Evolutionary conservation across 2,113 vertebrate genomes (phyloP).

Genomic region (Notothenia coriiceps): DNA sequence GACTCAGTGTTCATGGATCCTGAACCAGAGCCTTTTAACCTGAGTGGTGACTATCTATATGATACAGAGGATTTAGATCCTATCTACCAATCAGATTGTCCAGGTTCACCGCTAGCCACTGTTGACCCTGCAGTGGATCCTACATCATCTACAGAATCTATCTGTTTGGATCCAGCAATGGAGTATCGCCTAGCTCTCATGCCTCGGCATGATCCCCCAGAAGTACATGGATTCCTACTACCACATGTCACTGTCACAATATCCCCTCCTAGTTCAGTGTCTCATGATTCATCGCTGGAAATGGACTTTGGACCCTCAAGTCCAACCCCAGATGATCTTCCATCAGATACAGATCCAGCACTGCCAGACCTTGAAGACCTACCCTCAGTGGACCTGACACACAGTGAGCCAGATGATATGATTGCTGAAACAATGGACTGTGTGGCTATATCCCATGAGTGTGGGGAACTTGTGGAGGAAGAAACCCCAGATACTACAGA

Average conservation of each 20-base stretch:
- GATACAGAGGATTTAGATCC: conserved; percentile 62
- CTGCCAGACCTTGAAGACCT: conserved; percentile 58
- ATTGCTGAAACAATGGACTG: conserved; percentile 40
- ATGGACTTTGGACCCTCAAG: conserved; percentile 63
- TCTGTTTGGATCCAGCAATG: conserved; percentile 46
- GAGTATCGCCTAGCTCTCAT: conserved; percentile 46
- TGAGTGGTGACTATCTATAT: conserved; percentile 65
- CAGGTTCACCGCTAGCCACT: conserved; percentile 43
- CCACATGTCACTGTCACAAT: conserved; percentile 73
- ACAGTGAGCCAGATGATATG: conserved; percentile 57
- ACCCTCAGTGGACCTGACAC: conserved; percentile 53
- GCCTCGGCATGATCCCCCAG: conserved; percentile 33
- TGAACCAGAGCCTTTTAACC: conserved; percentile 75
- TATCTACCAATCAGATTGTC: conserved; percentile 56
- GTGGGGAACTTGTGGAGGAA: conserved; percentile 46
- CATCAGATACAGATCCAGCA: conserved; percentile 36
- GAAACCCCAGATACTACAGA: conserved; percentile 54
- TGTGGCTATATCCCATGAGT: conserved; percentile 55
- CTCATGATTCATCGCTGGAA: conserved; percentile 73
- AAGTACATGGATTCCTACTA: conserved; percentile 10
- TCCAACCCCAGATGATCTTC: conserved; percentile 30
- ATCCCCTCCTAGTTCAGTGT: conserved; percentile 79
- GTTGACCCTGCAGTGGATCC: conserved; percentile 39
- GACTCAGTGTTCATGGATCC: conserved; percentile 82
- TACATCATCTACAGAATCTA: conserved; percentile 46